These are phyloP conservation scores for Limnephilus marmoratus DNA, from an alignment of 2,888 invertebrate genomes.

Conservation along the genomic window DNA sequence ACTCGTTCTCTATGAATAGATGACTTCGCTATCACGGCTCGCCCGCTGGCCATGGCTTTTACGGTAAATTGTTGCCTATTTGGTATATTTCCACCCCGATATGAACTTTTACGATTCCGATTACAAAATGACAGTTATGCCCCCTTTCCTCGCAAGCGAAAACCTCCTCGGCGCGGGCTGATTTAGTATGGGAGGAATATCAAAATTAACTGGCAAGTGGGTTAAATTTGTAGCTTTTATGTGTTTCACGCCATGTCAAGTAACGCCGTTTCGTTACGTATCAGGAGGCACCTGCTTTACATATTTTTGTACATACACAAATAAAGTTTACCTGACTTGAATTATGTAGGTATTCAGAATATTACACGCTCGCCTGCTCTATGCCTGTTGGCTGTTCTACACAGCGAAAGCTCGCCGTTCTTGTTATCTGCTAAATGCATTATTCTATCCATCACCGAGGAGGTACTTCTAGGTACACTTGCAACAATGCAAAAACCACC, in stretches of 20 bases:
- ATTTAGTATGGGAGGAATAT: slow-evolving; percentile 57
- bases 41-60: slow-evolving; percentile 33
- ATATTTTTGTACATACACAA: slow-evolving; percentile 68
- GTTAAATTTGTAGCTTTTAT: slow-evolving; percentile 58
- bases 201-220: slow-evolving; percentile 58
- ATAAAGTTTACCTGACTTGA: slow-evolving; percentile 56
- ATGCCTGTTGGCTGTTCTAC: slow-evolving; percentile 30
- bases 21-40: slow-evolving; percentile 29
- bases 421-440: slow-evolving; percentile 45
- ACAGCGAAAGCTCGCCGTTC: slow-evolving; percentile 48
- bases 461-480: not conserved
- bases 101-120: slow-evolving; percentile 73
- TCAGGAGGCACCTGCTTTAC: slow-evolving; percentile 78
- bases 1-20: slow-evolving; percentile 23
- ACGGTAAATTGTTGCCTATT: slow-evolving; percentile 36
- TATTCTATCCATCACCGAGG: slow-evolving; percentile 14
- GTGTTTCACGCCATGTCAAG: slow-evolving; percentile 62
- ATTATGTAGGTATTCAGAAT: slow-evolving; percentile 55
- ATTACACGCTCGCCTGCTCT: slow-evolving; percentile 53
- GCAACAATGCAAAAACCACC: not conserved
- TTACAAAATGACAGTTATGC: slow-evolving; percentile 61
- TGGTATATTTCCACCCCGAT: slow-evolving; percentile 66
- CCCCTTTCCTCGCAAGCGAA: slow-evolving; percentile 43
- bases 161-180: slow-evolving; percentile 46
- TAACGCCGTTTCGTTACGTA: slow-evolving; percentile 70